A percentile compares a stretch with the other conserved stretches of the same genome.
Conservation (phyloP, 2,797 vertebrate species). For the Coluber constrictor region DNA sequence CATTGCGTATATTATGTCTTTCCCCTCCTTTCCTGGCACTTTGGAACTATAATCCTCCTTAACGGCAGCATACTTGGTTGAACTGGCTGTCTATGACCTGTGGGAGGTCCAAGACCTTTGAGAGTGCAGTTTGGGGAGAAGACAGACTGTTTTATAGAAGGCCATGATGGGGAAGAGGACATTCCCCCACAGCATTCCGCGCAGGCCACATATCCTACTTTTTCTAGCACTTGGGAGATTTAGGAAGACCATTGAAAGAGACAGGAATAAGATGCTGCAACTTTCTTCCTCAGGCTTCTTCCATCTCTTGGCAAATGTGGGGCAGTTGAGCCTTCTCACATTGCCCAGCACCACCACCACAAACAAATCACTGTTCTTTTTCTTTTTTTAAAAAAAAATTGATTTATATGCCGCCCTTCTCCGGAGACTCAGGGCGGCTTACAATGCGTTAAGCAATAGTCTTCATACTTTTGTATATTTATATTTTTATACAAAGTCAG, state of each 20-base stretch:
- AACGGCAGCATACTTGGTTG: background rate
- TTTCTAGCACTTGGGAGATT: background rate
- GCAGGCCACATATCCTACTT: background rate
- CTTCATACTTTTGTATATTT: too few relatives aligned
- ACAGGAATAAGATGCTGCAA: background rate
- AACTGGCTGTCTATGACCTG: background rate
- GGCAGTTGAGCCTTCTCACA: background rate
- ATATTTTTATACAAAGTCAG: too few relatives aligned
- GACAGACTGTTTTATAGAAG: background rate
- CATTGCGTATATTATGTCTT: background rate
- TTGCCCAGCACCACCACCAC: background rate
- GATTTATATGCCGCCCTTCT: too few relatives aligned
- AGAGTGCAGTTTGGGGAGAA: background rate
- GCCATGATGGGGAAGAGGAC: background rate
- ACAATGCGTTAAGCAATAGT: too few relatives aligned
- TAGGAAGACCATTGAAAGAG: background rate
- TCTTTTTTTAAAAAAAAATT: too few relatives aligned
- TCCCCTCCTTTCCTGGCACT: background rate
- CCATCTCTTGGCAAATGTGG: background rate
- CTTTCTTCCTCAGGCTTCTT: background rate
- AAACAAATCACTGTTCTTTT: background rate
- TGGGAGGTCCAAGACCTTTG: background rate
- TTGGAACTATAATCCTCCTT: background rate
- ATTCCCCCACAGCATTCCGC: background rate
- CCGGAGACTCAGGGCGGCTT: too few relatives aligned